Base-by-base conservation (phyloP, 2,113 vertebrate genomes). In the Brachyhypopomus gauderio region DNA sequence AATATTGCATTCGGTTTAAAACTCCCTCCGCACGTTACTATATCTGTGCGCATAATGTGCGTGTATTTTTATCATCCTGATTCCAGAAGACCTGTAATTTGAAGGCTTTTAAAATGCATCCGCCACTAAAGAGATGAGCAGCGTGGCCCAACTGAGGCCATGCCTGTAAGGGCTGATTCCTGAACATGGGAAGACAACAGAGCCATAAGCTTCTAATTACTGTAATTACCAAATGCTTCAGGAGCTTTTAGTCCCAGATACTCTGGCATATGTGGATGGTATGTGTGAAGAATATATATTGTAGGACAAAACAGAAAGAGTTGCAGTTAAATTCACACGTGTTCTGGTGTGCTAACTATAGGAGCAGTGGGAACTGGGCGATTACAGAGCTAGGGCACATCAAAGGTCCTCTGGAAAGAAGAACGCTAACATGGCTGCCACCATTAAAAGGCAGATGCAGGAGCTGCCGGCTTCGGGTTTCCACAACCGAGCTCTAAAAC, bases 381-480 rank as follows among this genome's bases (percentile, higher is more conserved):
- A 88, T 88, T 89, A 88, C 80, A 88, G 83, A 87, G 80, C 67
- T 59, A 41, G 60, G 75, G 23, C 72, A 79, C 85, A 85, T 89
- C 85, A 89, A 89, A 87, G 52, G 77, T 4, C 12, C 80, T 85
- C 78, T 72, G 72, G 78, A 84, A 83, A 60, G 72, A 77, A 79
- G 71, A 77, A 80, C 79, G 59, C 78, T 71, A 82, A 75, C 63
- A 82, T 82, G 59, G 56, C 38, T 75, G 56, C 74, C 34, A 60
- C 77, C 63, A 74, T 84, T 73, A 76, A 82, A 75, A 23, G 59
- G 22, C 81, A 85, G 78, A 83, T 84, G 81, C 82, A 55, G 76
- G 69, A 60, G 82, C 78, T 74, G 67, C 55, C 75, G 77, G 75
- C 45, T 64, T 11, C 45, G 11, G 66, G 48, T 84, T 83, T 84